Conservation (phyloP, 1,140 invertebrate species). For the Aleiodes sp. region DNA sequence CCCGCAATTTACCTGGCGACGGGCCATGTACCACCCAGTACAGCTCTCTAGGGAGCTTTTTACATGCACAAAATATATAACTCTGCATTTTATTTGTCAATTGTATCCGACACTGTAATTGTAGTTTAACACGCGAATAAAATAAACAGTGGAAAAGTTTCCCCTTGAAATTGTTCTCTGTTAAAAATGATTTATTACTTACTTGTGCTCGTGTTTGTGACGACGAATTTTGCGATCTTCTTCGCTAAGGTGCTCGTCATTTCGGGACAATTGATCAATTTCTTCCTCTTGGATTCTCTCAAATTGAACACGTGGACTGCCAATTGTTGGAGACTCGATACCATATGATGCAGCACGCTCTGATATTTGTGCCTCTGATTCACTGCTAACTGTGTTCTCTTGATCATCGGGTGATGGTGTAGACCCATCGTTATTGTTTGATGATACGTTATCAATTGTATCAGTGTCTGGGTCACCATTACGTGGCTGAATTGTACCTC, state of each 20-base stretch:
- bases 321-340: constrained; percentile 51
- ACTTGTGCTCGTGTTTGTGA: constrained; percentile 63
- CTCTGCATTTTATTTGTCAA: constrained; percentile 22
- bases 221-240: constrained; percentile 55
- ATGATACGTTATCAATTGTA: constrained; percentile 45
- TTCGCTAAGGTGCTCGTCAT: constrained; percentile 39
- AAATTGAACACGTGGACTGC: constrained; percentile 64
- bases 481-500: constrained; percentile 36
- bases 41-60: constrained; percentile 34
- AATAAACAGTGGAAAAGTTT: neutral
- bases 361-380: constrained; percentile 62
- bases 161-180: neutral
- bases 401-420: constrained; percentile 24
- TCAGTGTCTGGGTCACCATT: constrained; percentile 41
- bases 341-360: constrained; percentile 60
- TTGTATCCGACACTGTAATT: constrained; percentile 19
- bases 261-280: constrained; percentile 31
- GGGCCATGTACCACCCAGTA: constrained; percentile 57
- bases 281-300: constrained; percentile 60
- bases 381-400: constrained; percentile 45
- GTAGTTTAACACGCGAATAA: neutral
- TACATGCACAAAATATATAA: constrained; percentile 36
- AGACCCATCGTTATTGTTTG: constrained; percentile 44
- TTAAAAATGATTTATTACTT: constrained; percentile 31
- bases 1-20: constrained; percentile 43